These are phyloP conservation scores for Neocloeon triangulifer DNA, from an alignment of 1,140 invertebrate species.

Conservation along the genomic window DNA sequence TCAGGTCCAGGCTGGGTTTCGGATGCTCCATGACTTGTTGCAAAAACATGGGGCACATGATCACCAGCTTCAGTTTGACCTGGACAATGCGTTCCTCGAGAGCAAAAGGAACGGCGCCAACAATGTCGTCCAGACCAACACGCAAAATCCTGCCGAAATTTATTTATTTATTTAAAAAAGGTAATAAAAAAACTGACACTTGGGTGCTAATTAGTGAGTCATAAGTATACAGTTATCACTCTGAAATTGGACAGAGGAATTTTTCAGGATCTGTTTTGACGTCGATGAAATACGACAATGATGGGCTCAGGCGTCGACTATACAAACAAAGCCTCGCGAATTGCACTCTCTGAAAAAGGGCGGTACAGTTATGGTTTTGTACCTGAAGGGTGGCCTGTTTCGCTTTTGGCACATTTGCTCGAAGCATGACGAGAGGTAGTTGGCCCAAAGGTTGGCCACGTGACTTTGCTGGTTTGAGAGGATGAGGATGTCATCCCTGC, in stretches of 20 bases:
- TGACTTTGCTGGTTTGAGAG: slow-evolving; percentile 49
- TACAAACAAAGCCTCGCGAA: no score
- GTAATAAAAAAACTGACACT: no score
- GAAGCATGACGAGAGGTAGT: slow-evolving; percentile 54
- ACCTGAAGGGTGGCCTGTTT: slow-evolving; percentile 46
- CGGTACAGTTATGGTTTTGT: no score
- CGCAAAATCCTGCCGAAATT: slow-evolving; percentile 36
- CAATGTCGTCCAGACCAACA: slow-evolving; percentile 43
- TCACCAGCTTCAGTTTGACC: slow-evolving; percentile 49
- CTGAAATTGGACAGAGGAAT: no score
- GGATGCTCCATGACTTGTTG: slow-evolving; percentile 28
- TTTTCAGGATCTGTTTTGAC: no score
- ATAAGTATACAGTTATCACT: no score
- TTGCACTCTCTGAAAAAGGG: no score
- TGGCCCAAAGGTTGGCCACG: slow-evolving; percentile 49
- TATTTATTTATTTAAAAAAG: slow-evolving; percentile 3
- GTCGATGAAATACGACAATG: no score
- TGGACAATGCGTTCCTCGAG: slow-evolving; percentile 31
- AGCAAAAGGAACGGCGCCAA: slow-evolving; percentile 24
- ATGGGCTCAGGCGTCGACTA: no score
- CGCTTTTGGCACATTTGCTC: slow-evolving; percentile 58
- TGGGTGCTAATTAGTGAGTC: no score
- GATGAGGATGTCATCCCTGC: slow-evolving; percentile 59
- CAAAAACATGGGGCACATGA: slow-evolving; percentile 49
- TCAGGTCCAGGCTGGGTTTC: slow-evolving; percentile 25